Evolutionary conservation across 53 echinoderm and acorn worm species (phyloP).

Genomic region (Hippasteria phrygiana): DNA sequence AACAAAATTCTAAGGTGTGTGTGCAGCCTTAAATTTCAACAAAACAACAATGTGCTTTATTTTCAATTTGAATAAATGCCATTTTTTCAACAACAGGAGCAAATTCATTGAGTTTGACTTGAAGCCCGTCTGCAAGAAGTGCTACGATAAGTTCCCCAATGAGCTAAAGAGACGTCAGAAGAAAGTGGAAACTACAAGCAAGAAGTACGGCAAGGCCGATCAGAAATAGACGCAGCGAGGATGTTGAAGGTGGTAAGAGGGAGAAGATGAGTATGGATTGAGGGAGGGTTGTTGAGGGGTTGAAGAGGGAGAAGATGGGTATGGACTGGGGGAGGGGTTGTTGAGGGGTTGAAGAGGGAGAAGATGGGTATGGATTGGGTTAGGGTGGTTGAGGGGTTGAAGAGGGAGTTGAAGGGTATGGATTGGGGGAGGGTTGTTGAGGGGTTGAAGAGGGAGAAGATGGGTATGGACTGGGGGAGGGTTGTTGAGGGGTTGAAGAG

Average conservation of each 20-base stretch:
- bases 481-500: neutral
- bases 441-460: neutral
- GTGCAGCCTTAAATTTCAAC: no score
- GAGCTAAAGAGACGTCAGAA: conserved; percentile 96
- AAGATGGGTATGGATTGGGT: neutral
- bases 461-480: no score
- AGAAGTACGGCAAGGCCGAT: conserved; percentile 93
- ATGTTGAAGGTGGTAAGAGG: neutral
- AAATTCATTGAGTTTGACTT: conserved; percentile 99
- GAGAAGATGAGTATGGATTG: neutral
- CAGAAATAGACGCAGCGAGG: conserved; percentile 33
- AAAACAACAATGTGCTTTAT: no score
- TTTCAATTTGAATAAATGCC: neutral
- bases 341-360: neutral
- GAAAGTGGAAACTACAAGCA: conserved; percentile 88
- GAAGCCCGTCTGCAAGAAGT: conserved; percentile 98
- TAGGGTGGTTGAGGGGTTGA: neutral
- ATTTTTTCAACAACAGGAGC: conserved; percentile 71
- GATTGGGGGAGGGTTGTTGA: neutral
- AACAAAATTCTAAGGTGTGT: no score
- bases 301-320: neutral
- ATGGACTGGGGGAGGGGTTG: no score
- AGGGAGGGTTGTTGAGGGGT: neutral
- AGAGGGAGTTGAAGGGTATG: neutral
- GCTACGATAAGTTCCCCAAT: conserved; percentile 98